These are phyloP conservation scores for Lordiphosa collinella DNA, from an alignment of 1,140 invertebrate species.

Conservation along the genomic window DNA sequence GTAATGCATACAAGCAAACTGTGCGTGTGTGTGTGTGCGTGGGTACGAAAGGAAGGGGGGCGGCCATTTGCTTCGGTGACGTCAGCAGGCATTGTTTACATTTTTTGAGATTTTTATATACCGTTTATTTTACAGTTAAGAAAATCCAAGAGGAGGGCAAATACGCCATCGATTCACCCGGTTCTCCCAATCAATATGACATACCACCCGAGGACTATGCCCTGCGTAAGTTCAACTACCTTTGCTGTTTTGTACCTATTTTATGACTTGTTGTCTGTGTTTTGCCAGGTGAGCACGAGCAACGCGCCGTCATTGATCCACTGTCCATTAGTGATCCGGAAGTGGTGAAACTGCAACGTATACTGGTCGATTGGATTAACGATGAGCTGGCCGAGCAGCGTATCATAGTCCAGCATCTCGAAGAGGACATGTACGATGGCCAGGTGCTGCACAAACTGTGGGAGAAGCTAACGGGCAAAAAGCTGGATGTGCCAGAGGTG, in stretches of 20 bases:
- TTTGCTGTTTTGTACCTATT: too few species aligned
- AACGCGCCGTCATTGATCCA: conserved; percentile 96
- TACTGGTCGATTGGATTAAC: conserved; percentile 99
- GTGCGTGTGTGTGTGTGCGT: not conserved
- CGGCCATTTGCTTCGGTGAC: conserved; percentile 27
- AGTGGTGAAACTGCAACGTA: conserved; percentile 90
- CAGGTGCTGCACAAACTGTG: conserved; percentile 96
- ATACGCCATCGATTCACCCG: conserved; percentile 97
- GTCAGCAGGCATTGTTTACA: conserved; percentile 48
- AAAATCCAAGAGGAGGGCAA: conserved; percentile 97
- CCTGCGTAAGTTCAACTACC: conserved; percentile 88
- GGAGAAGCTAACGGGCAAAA: conserved; percentile 93
- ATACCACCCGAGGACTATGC: conserved; percentile 95
- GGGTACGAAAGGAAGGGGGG: conserved; percentile 1
- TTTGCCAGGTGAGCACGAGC: conserved; percentile 95
- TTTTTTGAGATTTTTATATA: not conserved
- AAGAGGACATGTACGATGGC: conserved; percentile 99
- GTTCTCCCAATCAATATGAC: conserved; percentile 90
- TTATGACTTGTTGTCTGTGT: too few species aligned
- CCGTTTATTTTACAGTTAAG: conserved; percentile 85
- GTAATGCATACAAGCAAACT: conserved; percentile 63
- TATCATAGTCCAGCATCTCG: conserved; percentile 98
- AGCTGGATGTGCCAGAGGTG: conserved; percentile 98
- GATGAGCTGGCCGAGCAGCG: conserved; percentile 97
- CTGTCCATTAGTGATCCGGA: conserved; percentile 92